phyloP scores from a whole-genome alignment of 2,888 invertebrate genomes.

The Agrotis segetum region DNA sequence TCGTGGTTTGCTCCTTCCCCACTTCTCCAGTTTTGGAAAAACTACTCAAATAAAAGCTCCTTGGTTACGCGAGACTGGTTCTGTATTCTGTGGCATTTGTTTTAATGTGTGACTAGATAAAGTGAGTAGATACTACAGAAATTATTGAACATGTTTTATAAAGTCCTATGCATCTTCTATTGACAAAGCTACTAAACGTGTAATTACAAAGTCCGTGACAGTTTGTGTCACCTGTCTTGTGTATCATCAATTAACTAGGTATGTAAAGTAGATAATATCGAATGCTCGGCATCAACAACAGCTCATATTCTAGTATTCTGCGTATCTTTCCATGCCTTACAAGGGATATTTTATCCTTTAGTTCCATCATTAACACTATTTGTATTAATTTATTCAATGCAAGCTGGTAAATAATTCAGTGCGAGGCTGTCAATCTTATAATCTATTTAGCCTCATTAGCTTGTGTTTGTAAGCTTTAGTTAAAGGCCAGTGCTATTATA shows the following conservation, averaged over 20 bases:
- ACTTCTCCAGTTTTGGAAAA: no score
- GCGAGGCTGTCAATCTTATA: conserved; percentile 21
- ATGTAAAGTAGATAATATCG: conserved; percentile 54
- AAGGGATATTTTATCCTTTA: conserved; percentile 44
- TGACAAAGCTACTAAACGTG: conserved; percentile 16
- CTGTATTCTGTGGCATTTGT: background rate
- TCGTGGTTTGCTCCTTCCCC: no score
- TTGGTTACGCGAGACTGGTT: background rate
- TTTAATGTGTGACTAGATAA: background rate
- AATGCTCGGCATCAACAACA: conserved; percentile 32
- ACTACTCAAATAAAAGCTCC: no score
- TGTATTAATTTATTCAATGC: conserved; percentile 51
- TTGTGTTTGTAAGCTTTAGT: conserved; percentile 30
- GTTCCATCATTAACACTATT: conserved; percentile 51
- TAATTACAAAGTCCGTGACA: conserved; percentile 20
- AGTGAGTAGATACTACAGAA: background rate
- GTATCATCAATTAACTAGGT: conserved; percentile 47
- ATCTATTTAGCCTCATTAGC: conserved; percentile 41
- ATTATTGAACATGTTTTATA: background rate
- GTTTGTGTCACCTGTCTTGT: conserved; percentile 37
- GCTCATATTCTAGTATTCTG: conserved; percentile 4
- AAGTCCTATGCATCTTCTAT: background rate
- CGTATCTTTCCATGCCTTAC: conserved; percentile 46
- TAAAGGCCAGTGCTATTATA: conserved; percentile 11
- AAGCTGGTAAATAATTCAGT: conserved; percentile 55